phyloP scores from a whole-genome alignment of 1,140 invertebrate genomes.

The Ectropis grisescens region DNA sequence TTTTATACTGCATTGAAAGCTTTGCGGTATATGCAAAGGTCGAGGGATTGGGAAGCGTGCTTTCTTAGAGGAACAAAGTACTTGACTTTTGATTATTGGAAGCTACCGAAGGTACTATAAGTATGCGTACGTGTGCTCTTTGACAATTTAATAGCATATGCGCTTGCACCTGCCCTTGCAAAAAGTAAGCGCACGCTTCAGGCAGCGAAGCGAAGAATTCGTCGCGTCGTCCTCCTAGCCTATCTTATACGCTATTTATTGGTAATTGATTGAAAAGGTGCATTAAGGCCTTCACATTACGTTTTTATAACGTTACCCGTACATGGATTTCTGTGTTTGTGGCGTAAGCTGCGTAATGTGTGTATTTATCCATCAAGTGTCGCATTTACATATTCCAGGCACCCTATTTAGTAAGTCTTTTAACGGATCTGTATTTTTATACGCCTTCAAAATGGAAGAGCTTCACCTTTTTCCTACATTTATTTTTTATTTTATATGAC shows the following conservation, averaged over 20 bases:
- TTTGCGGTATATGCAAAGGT: no score
- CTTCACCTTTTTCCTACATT: no score
- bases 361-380: no score
- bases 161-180: slow-evolving; percentile 57
- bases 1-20: no score
- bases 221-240: slow-evolving; percentile 48
- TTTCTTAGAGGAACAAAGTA: no score
- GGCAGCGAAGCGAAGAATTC: slow-evolving; percentile 57
- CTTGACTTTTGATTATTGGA: slow-evolving; percentile 45
- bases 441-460: no score
- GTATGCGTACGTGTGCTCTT: slow-evolving; percentile 41
- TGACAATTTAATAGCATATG: slow-evolving; percentile 69
- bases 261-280: slow-evolving; percentile 62
- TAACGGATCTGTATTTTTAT: no score
- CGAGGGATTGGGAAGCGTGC: no score
- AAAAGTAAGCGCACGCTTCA: slow-evolving; percentile 63
- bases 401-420: no score
- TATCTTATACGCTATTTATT: slow-evolving; percentile 64
- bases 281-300: slow-evolving; percentile 24
- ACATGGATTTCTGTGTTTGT: slow-evolving; percentile 15
- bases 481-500: no score
- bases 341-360: no score
- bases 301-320: slow-evolving; percentile 20
- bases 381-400: no score
- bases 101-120: slow-evolving; percentile 33